Percentiles rank a stretch among this genome's conserved stretches.
Conservation (phyloP, 2,797 vertebrate genomes). For the Gastrophryne carolinensis region DNA sequence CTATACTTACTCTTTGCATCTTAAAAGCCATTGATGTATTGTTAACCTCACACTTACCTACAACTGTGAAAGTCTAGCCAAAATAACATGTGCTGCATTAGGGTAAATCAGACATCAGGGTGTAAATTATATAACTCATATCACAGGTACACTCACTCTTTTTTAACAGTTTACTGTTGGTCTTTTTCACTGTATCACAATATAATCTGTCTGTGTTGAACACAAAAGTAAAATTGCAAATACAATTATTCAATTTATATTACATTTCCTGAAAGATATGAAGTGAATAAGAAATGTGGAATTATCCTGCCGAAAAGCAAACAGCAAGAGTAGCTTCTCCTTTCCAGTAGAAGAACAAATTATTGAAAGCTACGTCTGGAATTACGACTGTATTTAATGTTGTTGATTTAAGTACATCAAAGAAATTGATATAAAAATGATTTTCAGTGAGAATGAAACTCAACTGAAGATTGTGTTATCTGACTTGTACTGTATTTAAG, state of each 20-base stretch:
- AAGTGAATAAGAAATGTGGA: constrained; percentile 37
- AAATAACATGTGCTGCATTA: too few relatives aligned
- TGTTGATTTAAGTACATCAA: constrained; percentile 24
- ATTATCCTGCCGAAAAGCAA: constrained; percentile 37
- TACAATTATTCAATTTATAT: constrained; percentile 11
- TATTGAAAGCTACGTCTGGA: constrained; percentile 12
- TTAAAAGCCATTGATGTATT: too few relatives aligned
- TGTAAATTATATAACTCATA: too few relatives aligned
- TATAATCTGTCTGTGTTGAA: background rate
- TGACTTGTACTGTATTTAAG: background rate
- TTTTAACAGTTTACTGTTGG: too few relatives aligned
- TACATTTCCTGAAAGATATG: constrained; percentile 4
- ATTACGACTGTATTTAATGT: constrained; percentile 23
- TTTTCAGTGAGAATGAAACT: constrained; percentile 6
- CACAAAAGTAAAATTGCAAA: background rate
- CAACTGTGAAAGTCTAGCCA: too few relatives aligned
- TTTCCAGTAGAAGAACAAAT: background rate
- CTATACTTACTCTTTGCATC: too few relatives aligned
- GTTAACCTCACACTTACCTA: too few relatives aligned
- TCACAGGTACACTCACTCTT: too few relatives aligned
- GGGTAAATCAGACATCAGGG: too few relatives aligned
- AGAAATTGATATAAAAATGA: background rate
- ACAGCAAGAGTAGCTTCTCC: constrained; percentile 5
- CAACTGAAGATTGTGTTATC: constrained; percentile 2
- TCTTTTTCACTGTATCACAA: background rate